Evolutionary conservation across 2,797 vertebrate genomes (phyloP), one percentile per base, ranked within the genome.

Genomic region (Anisognathus igniventris): DNA sequence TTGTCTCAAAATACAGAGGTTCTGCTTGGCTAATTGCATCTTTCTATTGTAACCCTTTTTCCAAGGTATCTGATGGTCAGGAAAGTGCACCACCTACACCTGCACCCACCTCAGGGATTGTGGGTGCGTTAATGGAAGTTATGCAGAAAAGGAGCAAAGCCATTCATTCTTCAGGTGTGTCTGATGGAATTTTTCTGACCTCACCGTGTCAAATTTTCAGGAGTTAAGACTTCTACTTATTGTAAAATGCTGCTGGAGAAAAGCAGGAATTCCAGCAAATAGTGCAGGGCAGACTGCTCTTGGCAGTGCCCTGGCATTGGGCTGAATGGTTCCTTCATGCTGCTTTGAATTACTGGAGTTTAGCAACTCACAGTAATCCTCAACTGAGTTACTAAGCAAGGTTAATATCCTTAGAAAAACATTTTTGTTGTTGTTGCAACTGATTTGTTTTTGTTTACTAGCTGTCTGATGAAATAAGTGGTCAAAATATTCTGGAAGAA

Each of bases 91-190:
- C 98, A 39, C 98, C 98, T 7, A 98, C 98, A 25, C 95, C 98
- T 30, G 98, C 98, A 19, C 98, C 98, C 57, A 97, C 99, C 44
- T 98, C 99, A 17, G 99, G 99, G 95, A 99, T 99, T 77, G 99
- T 99, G 30, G 99, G 99, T 71, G 99, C 99, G 0, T 97, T 99
- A 88, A 99, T 99, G 99, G 99, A 99, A 97, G 99, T 99, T 97
- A 99, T 99, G 99, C 98, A 99, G 98, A 99, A 99, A 98, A 99
- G 99, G 98, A 99, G 98, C 98, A 99, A 99, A 99, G 99, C 99
- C 99, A 99, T 99, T 98, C 99, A 99, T 98, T 99, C 99, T 97
- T 99, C 99, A 98, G 99, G 99, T 99, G 94, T 14, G 78, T 33
- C 62, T 78, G 12, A 10, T 57, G 14, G 48, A 27, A 51, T 48